Conservation (phyloP, 2,888 invertebrate genomes). For the Trichacis sp. region DNA sequence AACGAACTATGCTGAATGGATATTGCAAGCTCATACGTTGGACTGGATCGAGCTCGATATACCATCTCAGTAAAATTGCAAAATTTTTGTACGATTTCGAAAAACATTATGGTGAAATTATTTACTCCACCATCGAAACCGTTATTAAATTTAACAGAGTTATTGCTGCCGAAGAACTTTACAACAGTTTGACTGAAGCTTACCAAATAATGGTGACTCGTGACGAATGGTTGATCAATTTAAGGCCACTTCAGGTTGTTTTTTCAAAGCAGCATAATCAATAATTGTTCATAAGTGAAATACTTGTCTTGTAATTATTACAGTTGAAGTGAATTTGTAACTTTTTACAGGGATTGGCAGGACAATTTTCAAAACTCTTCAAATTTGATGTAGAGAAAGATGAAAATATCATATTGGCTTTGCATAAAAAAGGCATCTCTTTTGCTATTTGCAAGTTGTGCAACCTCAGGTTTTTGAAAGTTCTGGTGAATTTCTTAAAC, state of each 20-base stretch:
- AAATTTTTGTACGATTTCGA: neutral
- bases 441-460: neutral
- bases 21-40: neutral
- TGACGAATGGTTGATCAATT: neutral
- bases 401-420: neutral
- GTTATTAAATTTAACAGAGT: neutral
- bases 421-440: neutral
- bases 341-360: neutral
- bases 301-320: too few relatives aligned
- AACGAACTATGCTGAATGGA: too few relatives aligned
- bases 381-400: neutral
- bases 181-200: neutral
- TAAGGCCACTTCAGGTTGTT: neutral
- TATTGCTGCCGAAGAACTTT: neutral
- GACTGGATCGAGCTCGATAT: neutral
- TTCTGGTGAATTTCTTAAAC: neutral
- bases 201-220: neutral
- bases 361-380: neutral
- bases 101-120: neutral
- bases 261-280: too few relatives aligned
- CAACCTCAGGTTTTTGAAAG: neutral
- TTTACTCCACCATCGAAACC: neutral
- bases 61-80: neutral
- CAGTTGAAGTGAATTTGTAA: too few relatives aligned
- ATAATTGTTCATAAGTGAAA: too few relatives aligned